Evolutionary conservation across 2,797 vertebrate genomes (phyloP).

Genomic region (Amniataba percoides): DNA sequence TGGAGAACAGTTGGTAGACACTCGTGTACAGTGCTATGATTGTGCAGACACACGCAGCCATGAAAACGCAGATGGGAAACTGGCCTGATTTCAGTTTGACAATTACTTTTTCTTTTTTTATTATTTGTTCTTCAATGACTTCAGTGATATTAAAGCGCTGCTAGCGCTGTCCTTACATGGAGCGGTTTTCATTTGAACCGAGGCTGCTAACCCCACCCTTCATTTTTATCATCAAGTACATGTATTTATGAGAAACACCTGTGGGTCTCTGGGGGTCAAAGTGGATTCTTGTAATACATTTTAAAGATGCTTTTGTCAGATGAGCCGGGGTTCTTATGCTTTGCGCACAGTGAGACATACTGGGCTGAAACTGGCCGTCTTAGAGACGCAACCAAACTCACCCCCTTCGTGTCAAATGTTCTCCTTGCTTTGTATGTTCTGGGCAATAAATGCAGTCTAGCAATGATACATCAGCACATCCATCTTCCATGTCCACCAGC

Average conservation of each 20-base stretch:
- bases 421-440: conserved; percentile 73
- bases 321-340: conserved; percentile 52
- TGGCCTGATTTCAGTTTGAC: conserved; percentile 68
- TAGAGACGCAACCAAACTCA: conserved; percentile 65
- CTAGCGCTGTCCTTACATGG: conserved; percentile 50
- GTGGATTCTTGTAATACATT: conserved; percentile 46
- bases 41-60: conserved; percentile 81
- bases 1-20: conserved; percentile 75
- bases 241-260: conserved; percentile 74
- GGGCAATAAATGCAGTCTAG: conserved; percentile 70
- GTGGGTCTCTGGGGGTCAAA: conserved; percentile 85
- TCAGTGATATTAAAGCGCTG: conserved; percentile 59
- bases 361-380: conserved; percentile 59
- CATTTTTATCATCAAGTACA: conserved; percentile 64
- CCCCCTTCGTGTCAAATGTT: conserved; percentile 52
- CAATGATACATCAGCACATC: conserved; percentile 81
- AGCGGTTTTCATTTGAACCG: conserved; percentile 54
- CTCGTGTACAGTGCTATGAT: conserved; percentile 83
- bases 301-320: conserved; percentile 54
- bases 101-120: conserved; percentile 24
- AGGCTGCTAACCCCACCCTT: conserved; percentile 48
- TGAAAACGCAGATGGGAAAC: conserved; percentile 68
- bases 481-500: conserved; percentile 90
- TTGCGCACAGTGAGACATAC: conserved; percentile 67
- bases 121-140: conserved; percentile 68